Base-by-base conservation (phyloP, 2,797 vertebrate genomes). In the Coregonus sp. region DNA sequence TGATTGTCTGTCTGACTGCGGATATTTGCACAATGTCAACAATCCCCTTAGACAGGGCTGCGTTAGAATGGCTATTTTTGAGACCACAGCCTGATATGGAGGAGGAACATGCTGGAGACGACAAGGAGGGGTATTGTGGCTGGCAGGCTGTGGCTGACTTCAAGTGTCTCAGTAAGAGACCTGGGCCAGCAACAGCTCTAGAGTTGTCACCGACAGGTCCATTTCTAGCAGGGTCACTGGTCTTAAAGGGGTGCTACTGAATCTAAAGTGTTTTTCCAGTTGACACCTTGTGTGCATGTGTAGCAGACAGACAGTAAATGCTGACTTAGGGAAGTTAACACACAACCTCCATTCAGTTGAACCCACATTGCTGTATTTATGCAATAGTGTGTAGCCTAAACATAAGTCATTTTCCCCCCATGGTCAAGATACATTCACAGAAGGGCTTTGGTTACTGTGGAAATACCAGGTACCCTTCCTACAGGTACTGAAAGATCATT, bases 211-310 rank as follows among this genome's bases (percentile, higher is more conserved):
- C 47, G 29, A 56, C 72, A 78, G 75, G 35, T 67, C 69, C 72
- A 73, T 54, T 66, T 80, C 5, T 84, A 82, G 86, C 87, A 82
- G 65, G 3, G 33, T n/a, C 20, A 40, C 80, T 80, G 66, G 74
- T 70, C 61, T 76, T 68, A 4, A 75, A 61, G 11, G 75, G 33
- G 31, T 69, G 15, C 51, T 33, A 14, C 51, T 14, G 51, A 52
- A 11, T 12, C 51, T 16, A 0, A 11, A 73, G 76, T 70, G 78
- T 75, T 77, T 69, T 50, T 68, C 12, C 20, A 51, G 25, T 50
- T 73, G 82, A 82, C 80, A 77, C n/a, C 59, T 67, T 84, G 61
- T 66, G 81, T 70, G 25, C 59, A 67, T 84, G 61, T 66, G 81
- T 70, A 52, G 2, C 47, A 81, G 31, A 20, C 25, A 25, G 25